phyloP scores from a whole-genome alignment of 2,888 invertebrate species.

The Eurytoma adleriae region DNA sequence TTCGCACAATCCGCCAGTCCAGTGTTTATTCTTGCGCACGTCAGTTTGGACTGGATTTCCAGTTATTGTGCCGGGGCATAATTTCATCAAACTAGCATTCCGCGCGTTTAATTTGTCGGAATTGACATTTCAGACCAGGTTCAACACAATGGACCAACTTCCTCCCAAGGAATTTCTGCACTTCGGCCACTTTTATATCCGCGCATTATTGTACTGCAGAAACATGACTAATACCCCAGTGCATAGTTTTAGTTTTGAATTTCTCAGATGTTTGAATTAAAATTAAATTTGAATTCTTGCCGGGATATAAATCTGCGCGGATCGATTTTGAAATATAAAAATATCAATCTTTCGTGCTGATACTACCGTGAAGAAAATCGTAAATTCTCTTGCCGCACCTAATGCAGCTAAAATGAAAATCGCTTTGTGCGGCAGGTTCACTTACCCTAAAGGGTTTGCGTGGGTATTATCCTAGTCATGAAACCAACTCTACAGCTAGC shows the following conservation, averaged over 20 bases:
- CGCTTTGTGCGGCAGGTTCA: too few species aligned
- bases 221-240: neutral
- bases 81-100: constrained; percentile 28
- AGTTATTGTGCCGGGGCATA: constrained; percentile 10
- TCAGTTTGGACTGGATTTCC: neutral
- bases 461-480: neutral
- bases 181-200: neutral
- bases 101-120: constrained; percentile 28
- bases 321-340: too few species aligned
- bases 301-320: too few species aligned
- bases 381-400: too few species aligned
- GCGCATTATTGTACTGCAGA: too few species aligned
- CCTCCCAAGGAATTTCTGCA: neutral
- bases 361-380: too few species aligned
- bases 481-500: constrained; percentile 10
- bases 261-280: neutral
- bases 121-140: constrained; percentile 31
- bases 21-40: constrained; percentile 13
- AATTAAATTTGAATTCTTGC: neutral
- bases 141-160: neutral
- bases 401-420: too few species aligned
- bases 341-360: too few species aligned
- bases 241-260: neutral
- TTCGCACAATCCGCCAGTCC: constrained; percentile 4
- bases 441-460: neutral